Base-by-base conservation (phyloP, 2,888 invertebrate species). In the Caenorhabditis becei region DNA sequence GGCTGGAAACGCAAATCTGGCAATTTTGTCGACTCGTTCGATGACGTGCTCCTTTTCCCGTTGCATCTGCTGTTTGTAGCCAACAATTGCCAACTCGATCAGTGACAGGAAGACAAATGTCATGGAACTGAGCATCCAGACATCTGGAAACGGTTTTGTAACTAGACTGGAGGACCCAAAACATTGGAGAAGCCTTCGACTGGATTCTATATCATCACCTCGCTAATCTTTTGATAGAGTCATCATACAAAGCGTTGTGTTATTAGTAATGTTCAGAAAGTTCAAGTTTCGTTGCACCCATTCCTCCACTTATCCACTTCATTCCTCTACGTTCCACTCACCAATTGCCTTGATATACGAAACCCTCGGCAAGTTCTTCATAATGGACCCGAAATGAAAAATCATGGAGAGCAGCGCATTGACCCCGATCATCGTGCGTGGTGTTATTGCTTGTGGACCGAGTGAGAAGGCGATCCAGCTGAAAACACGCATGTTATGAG, bases 331-430 rank as follows among this genome's bases (percentile, higher is more conserved):
- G 5, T 35, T 35, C 7, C 35, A 11, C 79, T 58, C n/a, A 84
- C 84, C 84, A 18, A 85, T 87, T 8, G 85, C 87, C 75, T 87
- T 87, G 44, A 87, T 81, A 62, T 85, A 86, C 16, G 82, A 83
- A 41, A 86, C 87, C 47, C 85, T 59, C n/a, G 86, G 87, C 37
- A 87, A 71, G 53, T 84, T 86, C 49, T 82, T 77, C 85, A 86
- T 86, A 23, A 87, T 84, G 32, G 82, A 84, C 1, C 87, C 87
- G 35, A 87, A 87, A 62, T 86, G 86, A 59, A 87, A 86, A 20
- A 87, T 86, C 86, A 87, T 86, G 10, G 87, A 86, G 5, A 87
- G 82, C n/a, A 87, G 59, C 0, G 87, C 83, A 54, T 87, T 87
- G 35, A 87, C 87, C 3, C 87, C 87, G 14, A 87, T 82, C 86